Evolutionary conservation across 2,888 invertebrate species (phyloP).

Genomic region (Heliconius aoede): DNA sequence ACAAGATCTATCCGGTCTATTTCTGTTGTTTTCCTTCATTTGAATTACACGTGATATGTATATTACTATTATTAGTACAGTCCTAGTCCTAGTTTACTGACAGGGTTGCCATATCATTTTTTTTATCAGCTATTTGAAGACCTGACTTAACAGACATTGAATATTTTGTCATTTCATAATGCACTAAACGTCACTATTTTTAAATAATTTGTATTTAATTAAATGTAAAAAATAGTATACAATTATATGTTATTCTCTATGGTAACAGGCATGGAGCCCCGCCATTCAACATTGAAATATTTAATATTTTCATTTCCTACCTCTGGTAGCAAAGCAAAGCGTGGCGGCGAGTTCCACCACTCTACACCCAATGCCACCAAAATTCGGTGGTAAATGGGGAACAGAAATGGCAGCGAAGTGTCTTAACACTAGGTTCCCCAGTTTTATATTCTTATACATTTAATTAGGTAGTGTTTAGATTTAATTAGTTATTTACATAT

Average conservation of each 20-base stretch:
- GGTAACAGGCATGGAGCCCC: too few relatives aligned
- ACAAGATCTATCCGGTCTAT: constrained; percentile 13
- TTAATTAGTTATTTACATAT: neutral
- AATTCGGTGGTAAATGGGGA: neutral
- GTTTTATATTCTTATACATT: neutral
- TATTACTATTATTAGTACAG: neutral
- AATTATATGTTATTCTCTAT: too few relatives aligned
- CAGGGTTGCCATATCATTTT: too few relatives aligned
- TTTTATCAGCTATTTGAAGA: too few relatives aligned
- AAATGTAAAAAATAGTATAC: too few relatives aligned
- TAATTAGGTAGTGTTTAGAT: neutral
- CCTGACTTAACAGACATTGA: too few relatives aligned
- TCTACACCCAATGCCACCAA: neutral
- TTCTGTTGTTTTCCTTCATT: neutral
- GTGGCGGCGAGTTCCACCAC: neutral
- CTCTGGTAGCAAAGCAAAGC: neutral
- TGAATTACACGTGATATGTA: neutral
- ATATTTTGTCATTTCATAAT: too few relatives aligned
- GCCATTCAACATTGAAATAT: too few relatives aligned
- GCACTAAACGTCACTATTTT: neutral
- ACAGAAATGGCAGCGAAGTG: neutral
- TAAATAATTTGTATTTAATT: neutral
- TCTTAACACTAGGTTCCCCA: neutral
- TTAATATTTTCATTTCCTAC: neutral
- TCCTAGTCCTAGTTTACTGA: too few relatives aligned